Evolutionary conservation across 2,113 vertebrate species (phyloP), one percentile per base, ranked within the genome.

Genomic region (Chunga burmeisteri): DNA sequence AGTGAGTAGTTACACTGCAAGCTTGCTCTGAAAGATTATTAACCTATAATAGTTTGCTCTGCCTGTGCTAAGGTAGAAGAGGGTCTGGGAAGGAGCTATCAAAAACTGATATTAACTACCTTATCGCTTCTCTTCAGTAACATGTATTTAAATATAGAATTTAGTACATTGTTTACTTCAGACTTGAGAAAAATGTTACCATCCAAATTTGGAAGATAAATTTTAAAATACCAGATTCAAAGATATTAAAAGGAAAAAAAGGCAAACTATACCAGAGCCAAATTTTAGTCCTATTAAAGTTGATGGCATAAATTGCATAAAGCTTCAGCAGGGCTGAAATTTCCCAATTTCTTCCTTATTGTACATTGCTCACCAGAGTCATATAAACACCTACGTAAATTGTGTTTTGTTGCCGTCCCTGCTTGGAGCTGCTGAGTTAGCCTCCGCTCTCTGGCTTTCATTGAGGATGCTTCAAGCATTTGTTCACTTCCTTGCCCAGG

Each of bases 181-280:
- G 62, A 6, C 21, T 65, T 80, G 42, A 68, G 65, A 79, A 79
- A 34, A 80, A 36, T 36, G 21, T 53, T 79, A 23, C 29, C 6
- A 30, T 59, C 17, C 22, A 27, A 12, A 50, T 79, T 47, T 52
- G 17, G 47, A 52, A 70, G 17, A 40, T 68, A 52, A 34, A 59
- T 52, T 88, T 82, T 38, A 11, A 80, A 94, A 44, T 17, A 8
- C 6, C 9, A 46, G 9, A 21, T 82, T 66, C 3, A 36, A 49
- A 62, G n/a, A 4, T 0, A 23, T 9, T 22, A 10, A 12, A 1
- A 1, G 22, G 8, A 2, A 26, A 3, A 3, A 5, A 20, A 14
- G 17, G 4, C 32, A 44, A 56, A 49, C 21, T n/a, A 3, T 30
- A 22, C 27, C 5, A 4, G 30, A 90, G 58, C 29, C 29, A 72